phyloP scores from a whole-genome alignment of 2,113 vertebrate genomes.

The Anoura caudifer region DNA sequence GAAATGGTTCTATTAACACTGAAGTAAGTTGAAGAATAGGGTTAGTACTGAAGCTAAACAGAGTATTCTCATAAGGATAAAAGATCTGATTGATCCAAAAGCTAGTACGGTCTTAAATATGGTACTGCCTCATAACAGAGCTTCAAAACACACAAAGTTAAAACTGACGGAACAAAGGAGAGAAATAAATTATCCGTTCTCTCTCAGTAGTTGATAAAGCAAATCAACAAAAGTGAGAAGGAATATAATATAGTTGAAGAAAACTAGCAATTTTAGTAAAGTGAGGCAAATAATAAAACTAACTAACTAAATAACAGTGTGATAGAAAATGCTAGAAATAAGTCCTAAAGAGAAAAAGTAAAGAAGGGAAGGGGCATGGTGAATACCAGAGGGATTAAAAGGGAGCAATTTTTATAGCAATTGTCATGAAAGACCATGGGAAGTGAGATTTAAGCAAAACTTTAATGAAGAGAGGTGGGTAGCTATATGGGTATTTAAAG shows the following conservation, averaged over 20 bases:
- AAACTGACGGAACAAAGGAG: not conserved
- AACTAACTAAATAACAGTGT: not conserved
- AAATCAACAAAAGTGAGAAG: not conserved
- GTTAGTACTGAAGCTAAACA: not conserved
- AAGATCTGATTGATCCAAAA: not conserved
- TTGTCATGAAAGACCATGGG: not conserved
- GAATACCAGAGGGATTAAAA: not conserved
- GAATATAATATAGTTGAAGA: not conserved
- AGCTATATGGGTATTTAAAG: not conserved
- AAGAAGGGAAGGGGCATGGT: not conserved
- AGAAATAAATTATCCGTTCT: not conserved
- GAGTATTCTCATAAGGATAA: not conserved
- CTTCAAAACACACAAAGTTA: not conserved
- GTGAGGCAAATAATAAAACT: not conserved
- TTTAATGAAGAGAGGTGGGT: not conserved
- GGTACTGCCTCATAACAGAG: not conserved
- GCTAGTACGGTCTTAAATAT: not conserved
- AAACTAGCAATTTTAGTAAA: not conserved
- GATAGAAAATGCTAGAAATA: not conserved
- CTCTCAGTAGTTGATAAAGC: not conserved
- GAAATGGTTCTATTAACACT: not conserved
- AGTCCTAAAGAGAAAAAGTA: not conserved
- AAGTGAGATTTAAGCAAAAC: not conserved
- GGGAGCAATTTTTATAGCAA: not conserved
- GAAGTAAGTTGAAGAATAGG: not conserved